Evolutionary conservation across 2,888 invertebrate genomes (phyloP), one percentile per base, ranked within the genome.

Genomic region (Lagria hirta): DNA sequence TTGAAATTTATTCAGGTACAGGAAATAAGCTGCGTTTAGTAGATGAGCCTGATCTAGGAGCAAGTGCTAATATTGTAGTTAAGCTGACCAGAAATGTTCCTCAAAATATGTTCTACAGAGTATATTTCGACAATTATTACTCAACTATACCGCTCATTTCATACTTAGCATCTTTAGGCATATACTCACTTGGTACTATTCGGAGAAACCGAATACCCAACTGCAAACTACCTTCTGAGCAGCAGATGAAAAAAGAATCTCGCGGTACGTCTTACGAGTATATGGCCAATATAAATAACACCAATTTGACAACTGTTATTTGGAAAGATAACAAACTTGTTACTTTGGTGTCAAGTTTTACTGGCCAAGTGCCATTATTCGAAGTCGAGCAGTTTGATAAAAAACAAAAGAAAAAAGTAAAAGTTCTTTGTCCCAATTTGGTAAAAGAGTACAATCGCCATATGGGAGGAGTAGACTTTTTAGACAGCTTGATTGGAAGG

Each of bases 71-170:
- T 54, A 50, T 64, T 18, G 63, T 67, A 6, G 55, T 67, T 6
- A 51, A 66, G n/a, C 50, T 69, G 17, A 40, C 55, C 12, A 33
- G 63, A 35, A 53, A 48, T 17, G 49, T 67, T 33, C 62, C 64
- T 43, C 54, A 40, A 64, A 65, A 48, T 60, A n/a, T n/a, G n/a
- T n/a, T n/a, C 61, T n/a, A n/a, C 21, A 35, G 48, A 47, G 11
- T 69, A n/a, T 68, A 61, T 49, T 65, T 61, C 48, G 62, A 66
- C 40, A 66, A 64, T 46, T 64, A 57, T 42, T 67, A 58, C 32
- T 60, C 61, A 4, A 13, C 6, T 15, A 4, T 63, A 16, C 51
- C 43, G 20, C 47, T 66, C n/a, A 13, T 63, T 10, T 45, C 29
- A n/a, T 54, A 54, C 35, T 35, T 65, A 27, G 43, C 57, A 8